Evolutionary conservation across 1,140 invertebrate genomes (phyloP), one percentile per base, ranked within the genome.

Genomic region (Lordiphosa collinella): DNA sequence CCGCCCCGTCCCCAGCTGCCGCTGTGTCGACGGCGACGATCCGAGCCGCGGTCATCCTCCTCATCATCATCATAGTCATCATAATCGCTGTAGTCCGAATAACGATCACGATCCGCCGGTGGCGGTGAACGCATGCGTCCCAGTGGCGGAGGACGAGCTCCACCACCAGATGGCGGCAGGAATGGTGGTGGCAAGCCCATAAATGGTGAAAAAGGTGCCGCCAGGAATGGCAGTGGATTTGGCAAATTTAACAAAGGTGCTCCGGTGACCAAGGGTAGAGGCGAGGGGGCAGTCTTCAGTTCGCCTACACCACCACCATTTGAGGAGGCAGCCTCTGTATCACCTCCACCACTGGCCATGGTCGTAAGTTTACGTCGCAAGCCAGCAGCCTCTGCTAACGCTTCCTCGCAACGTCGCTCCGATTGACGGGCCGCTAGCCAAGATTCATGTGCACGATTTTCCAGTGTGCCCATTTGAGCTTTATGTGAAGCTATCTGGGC

Each of bases 401-500:
- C 91, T 82, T 96, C 95, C 86, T 95, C 94, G 22, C 94, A 91
- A 61, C 93, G 93, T 18, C 95, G 90, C 79, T 95, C 93, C 25
- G 93, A 92, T 78, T 94, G 93, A 44, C 94, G 90, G 6, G 93
- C 93, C 41, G 92, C 90, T 12, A 96, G 90, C 94, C 95, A 96
- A 76, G 94, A 94, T 69, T 94, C 92, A 78, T 96, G 94, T 11
- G 93, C 92, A 58, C 94, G 93, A 57, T 93, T 93, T 88, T 96
- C 95, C 35, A 94, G 89, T 51, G 92, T 90, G 36, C 93, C 92
- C 65, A 95, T 92, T 66, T 95, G 93, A 43, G 91, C 92, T 86
- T 95, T 95, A 50, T 94, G 93, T 47, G 93, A 92, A 12, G 93
- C 93, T 82, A 95, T 94, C 89, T 95, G 94, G 50, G 95, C 94